Evolutionary conservation across 2,113 vertebrate species (phyloP).

Genomic region (Cranoglanis bouderius): DNA sequence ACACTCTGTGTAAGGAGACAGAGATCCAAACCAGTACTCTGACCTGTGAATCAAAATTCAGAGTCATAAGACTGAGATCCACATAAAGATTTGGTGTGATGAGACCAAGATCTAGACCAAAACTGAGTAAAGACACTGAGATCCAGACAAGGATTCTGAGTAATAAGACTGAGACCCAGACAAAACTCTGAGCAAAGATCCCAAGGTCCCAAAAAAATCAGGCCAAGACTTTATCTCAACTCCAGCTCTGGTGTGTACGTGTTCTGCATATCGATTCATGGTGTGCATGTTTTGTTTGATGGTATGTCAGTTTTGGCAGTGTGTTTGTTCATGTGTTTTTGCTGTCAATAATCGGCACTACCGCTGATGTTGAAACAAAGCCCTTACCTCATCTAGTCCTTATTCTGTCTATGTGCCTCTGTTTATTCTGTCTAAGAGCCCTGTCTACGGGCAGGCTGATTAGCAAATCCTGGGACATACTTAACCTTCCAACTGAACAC

Average conservation of each 20-base stretch:
- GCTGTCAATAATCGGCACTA: constrained; percentile 57
- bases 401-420: constrained; percentile 67
- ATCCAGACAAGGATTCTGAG: not conserved
- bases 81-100: not conserved
- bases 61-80: not conserved
- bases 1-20: not conserved
- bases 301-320: constrained; percentile 63
- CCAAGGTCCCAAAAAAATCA: not conserved
- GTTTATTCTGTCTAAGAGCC: constrained; percentile 63
- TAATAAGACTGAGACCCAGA: not conserved
- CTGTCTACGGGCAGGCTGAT: constrained; percentile 1
- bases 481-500: constrained; percentile 11
- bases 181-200: not conserved
- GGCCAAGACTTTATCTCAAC: not conserved
- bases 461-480: constrained; percentile 8
- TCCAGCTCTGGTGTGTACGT: constrained; percentile 17
- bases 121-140: not conserved
- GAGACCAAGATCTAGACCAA: not conserved
- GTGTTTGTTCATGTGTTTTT: constrained; percentile 71
- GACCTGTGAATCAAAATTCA: no score
- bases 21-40: not conserved
- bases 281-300: constrained; percentile 35
- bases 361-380: constrained; percentile 61
- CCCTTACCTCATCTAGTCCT: constrained; percentile 58
- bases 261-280: not conserved